A percentile compares a stretch with the other conserved stretches of the same genome.
phyloP scores from a whole-genome alignment of 2,797 vertebrate species.

The Anguilla anguilla region DNA sequence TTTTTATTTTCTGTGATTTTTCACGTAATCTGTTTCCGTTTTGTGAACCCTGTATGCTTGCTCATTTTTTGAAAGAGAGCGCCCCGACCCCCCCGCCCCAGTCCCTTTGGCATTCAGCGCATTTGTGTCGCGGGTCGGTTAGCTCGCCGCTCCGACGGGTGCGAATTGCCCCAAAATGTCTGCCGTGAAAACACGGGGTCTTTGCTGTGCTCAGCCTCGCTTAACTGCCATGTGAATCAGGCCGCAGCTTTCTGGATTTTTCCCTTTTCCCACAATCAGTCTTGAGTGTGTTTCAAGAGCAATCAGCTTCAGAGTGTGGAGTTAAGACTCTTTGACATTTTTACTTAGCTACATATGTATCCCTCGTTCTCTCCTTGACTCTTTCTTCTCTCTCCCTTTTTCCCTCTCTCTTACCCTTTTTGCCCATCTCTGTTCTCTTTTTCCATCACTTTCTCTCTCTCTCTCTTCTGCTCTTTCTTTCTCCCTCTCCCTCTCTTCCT shows the following conservation, averaged over 20 bases:
- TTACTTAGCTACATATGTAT: background rate
- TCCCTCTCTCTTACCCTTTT: background rate
- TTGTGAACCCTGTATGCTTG: background rate
- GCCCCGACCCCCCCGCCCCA: background rate
- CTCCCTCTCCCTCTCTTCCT: background rate
- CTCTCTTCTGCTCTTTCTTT: background rate
- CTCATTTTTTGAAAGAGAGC: background rate
- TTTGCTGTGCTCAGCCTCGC: background rate
- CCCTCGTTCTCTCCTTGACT: conserved; percentile 5
- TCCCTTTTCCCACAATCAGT: background rate
- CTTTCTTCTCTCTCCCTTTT: conserved; percentile 7
- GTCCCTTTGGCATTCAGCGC: background rate
- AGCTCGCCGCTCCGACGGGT: background rate
- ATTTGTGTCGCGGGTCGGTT: background rate
- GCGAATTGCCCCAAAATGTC: background rate
- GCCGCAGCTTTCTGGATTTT: background rate
- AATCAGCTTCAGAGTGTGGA: background rate
- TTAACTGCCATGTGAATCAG: background rate
- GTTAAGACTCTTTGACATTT: background rate
- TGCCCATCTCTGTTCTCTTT: background rate
- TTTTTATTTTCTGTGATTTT: background rate
- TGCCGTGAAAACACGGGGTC: background rate
- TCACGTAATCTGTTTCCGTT: background rate
- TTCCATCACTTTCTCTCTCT: background rate
- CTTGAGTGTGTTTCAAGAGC: background rate